Conservation (phyloP, 2,888 invertebrate species). For the Aspidiotus destructor region DNA sequence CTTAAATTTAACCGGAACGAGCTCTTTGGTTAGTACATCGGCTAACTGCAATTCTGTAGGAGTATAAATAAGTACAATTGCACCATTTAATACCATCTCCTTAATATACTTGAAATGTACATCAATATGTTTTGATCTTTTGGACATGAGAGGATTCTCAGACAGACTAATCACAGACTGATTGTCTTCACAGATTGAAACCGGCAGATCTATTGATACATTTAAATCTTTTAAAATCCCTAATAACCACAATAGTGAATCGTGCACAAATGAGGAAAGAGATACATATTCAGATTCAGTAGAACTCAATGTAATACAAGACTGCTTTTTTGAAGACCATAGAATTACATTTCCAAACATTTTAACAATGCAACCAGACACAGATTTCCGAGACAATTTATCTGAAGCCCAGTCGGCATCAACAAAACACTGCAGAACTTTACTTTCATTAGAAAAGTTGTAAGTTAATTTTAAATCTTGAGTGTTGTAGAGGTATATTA, state of each 20-base stretch:
- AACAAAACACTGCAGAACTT: background rate
- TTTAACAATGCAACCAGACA: background rate
- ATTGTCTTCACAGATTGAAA: background rate
- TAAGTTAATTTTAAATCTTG: background rate
- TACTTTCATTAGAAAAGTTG: background rate
- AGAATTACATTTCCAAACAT: background rate
- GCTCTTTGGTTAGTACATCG: background rate
- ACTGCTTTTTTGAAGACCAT: background rate
- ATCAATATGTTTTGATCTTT: constrained; percentile 1
- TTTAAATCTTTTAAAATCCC: background rate
- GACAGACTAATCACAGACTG: background rate
- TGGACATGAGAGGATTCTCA: background rate
- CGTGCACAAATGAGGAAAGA: background rate
- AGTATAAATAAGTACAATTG: too few relatives aligned
- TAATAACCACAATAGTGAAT: background rate
- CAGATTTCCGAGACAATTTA: background rate
- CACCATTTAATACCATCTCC: too few relatives aligned
- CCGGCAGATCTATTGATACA: background rate
- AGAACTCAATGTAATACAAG: background rate
- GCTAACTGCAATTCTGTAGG: too few relatives aligned
- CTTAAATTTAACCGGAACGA: background rate
- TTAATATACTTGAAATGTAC: background rate
- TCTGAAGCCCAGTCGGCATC: background rate
- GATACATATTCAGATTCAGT: background rate
- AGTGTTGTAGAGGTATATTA: background rate